Conservation (phyloP, 2,113 vertebrate genomes). For the Dascyllus trimaculatus region DNA sequence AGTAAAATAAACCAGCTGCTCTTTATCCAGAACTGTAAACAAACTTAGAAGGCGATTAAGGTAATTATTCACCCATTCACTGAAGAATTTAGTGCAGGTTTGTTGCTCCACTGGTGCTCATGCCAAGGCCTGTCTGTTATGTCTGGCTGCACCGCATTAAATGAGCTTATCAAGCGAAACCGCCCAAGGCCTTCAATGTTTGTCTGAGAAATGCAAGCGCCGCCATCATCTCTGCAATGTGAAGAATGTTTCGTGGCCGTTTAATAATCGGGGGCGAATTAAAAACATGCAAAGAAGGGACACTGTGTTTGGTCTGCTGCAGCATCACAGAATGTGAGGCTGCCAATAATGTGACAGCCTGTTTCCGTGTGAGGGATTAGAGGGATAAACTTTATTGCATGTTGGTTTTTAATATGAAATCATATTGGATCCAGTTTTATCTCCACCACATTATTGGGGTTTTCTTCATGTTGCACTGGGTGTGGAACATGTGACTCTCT, state of each 20-base stretch:
- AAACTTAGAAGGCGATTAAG: background rate
- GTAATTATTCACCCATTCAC: conserved; percentile 7
- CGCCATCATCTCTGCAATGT: conserved; percentile 52
- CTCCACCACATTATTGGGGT: background rate
- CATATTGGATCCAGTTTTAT: background rate
- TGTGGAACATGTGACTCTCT: no score
- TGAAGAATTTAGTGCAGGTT: conserved; percentile 6
- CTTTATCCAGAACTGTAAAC: background rate
- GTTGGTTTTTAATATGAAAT: background rate
- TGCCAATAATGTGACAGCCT: background rate
- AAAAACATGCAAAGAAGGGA: background rate
- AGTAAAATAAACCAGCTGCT: conserved; percentile 4
- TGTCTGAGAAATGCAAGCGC: conserved; percentile 31
- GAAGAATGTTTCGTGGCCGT: conserved; percentile 43
- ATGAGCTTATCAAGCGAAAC: conserved; percentile 40
- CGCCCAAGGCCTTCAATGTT: conserved; percentile 33
- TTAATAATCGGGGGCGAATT: conserved; percentile 16
- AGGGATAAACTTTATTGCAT: background rate
- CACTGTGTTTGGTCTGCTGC: background rate
- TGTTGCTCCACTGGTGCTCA: conserved; percentile 13
- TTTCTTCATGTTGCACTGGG: no score
- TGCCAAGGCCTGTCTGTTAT: conserved; percentile 65
- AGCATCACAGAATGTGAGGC: background rate
- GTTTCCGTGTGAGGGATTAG: background rate
- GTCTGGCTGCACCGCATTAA: conserved; percentile 24